Evolutionary conservation across 2,888 invertebrate genomes (phyloP), one percentile per base, ranked within the genome.

Genomic region (Adineta ricciae): DNA sequence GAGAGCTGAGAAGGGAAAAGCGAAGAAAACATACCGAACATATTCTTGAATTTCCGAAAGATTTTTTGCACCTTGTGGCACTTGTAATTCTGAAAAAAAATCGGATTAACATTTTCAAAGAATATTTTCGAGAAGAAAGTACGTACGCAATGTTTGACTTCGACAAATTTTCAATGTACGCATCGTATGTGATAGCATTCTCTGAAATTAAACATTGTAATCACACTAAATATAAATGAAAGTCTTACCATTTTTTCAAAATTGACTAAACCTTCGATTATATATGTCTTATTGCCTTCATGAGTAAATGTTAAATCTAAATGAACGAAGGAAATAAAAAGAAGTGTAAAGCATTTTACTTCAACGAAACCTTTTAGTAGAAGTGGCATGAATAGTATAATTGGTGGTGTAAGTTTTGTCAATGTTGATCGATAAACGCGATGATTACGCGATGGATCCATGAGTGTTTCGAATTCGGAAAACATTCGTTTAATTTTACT

Each of bases 181-280:
- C 92, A 95, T 92, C 3, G 94, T 94, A 90, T 94, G 94, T 38
- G 94, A 94, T 88, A 95, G 92, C 94, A 95, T 94, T 89, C 95
- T 94, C 91, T 92, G 88, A 46, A 46, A n/a, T n/a, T n/a, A n/a
- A n/a, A n/a, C n/a, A n/a, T n/a, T n/a, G n/a, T n/a, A n/a, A n/a
- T n/a, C n/a, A n/a, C n/a, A n/a, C n/a, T n/a, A n/a, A n/a, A n/a
- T n/a, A n/a, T n/a, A n/a, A n/a, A n/a, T n/a, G n/a, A n/a, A 46
- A 49, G 32, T 56, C 27, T 88, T 87, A 92, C 92, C 94, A 95
- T 95, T 91, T 95, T 95, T 90, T 95, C 95, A 90, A 95, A 95
- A 90, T 95, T 95, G 83, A 95, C 94, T 86, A 95, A 91, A 4
- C 94, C 94, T 88, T 94, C 93, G 41, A 78, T 64, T 87, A 94